These are phyloP conservation scores for Elanoides forficatus DNA, from an alignment of 2,113 vertebrate genomes.

Conservation along the genomic window DNA sequence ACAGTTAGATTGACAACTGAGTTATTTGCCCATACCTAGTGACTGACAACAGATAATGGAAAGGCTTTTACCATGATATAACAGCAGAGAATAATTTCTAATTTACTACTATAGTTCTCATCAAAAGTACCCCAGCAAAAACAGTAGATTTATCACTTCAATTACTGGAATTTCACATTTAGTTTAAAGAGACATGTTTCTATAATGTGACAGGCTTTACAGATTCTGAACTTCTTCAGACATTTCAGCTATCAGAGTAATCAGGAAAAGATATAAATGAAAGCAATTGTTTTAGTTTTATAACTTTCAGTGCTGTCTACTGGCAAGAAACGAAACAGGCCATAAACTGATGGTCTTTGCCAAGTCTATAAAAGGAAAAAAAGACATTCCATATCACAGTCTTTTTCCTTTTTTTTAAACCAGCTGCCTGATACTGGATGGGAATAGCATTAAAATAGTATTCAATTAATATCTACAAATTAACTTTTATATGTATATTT, in stretches of 20 bases:
- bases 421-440: constrained; percentile 13
- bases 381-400: constrained; percentile 18
- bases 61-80: constrained; percentile 84
- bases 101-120: constrained; percentile 85
- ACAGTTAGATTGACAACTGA: constrained; percentile 85
- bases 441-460: constrained; percentile 15
- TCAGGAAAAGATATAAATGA: constrained; percentile 73
- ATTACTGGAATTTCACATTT: constrained; percentile 95
- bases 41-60: constrained; percentile 87
- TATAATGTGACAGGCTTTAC: constrained; percentile 90
- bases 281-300: constrained; percentile 76
- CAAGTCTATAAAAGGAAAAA: constrained; percentile 64
- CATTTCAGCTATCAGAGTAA: constrained; percentile 80
- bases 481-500: constrained; percentile 1
- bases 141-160: constrained; percentile 90
- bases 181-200: constrained; percentile 94
- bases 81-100: constrained; percentile 88
- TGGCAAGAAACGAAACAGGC: constrained; percentile 69
- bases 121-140: constrained; percentile 85
- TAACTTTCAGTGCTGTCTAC: constrained; percentile 72
- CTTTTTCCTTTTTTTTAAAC: constrained; percentile 34
- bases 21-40: constrained; percentile 82
- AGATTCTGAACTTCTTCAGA: constrained; percentile 85
- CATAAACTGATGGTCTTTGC: constrained; percentile 66
- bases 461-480: constrained; percentile 29